Conservation (phyloP, 2,113 vertebrate genomes). For the Clarias macrocephalus region DNA sequence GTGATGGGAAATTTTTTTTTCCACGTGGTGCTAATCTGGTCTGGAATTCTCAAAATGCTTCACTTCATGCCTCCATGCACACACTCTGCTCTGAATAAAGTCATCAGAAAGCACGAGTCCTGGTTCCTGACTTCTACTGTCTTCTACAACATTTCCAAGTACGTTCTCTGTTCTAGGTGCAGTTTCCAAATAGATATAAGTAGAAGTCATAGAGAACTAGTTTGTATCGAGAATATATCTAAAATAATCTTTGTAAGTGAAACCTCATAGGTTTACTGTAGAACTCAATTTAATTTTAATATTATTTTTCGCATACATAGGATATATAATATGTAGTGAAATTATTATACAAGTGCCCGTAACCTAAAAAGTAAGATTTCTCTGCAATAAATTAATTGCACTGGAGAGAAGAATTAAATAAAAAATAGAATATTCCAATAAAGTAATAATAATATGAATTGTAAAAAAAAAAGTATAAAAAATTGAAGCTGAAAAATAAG, state of each 20-base stretch:
- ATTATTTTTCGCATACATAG: too few relatives aligned
- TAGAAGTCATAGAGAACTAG: not conserved
- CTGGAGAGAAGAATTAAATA: too few relatives aligned
- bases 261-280: not conserved
- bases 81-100: not conserved
- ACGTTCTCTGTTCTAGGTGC: not conserved
- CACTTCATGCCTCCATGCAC: not conserved
- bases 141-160: not conserved
- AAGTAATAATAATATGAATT: too few relatives aligned
- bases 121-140: not conserved
- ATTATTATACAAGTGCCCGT: too few relatives aligned
- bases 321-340: too few relatives aligned
- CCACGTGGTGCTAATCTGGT: slow-evolving; percentile 21
- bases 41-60: slow-evolving; percentile 44
- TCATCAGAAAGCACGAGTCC: not conserved
- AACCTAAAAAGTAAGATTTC: too few relatives aligned
- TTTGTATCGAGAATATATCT: not conserved
- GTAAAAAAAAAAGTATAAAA: too few relatives aligned
- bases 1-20: slow-evolving; percentile 18
- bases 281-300: not conserved
- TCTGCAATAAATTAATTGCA: too few relatives aligned
- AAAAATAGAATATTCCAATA: too few relatives aligned
- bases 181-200: not conserved
- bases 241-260: not conserved
- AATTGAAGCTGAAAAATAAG: too few relatives aligned